These are phyloP conservation scores for Lamprotornis superbus DNA, from an alignment of 2,113 vertebrate genomes.

Conservation along the genomic window DNA sequence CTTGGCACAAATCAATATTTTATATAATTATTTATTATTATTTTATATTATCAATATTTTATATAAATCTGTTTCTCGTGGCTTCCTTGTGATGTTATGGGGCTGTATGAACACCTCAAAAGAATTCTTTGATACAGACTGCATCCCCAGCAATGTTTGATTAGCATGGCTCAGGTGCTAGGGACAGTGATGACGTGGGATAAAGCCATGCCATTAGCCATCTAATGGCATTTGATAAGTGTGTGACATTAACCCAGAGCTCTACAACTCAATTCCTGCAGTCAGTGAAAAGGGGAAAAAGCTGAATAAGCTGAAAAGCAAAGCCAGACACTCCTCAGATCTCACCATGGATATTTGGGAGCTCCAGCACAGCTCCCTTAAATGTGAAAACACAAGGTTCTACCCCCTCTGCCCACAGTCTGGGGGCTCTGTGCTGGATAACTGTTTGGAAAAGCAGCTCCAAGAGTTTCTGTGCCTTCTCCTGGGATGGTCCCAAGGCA, in stretches of 20 bases:
- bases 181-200: background rate
- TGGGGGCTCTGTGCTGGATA: background rate
- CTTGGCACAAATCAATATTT: constrained; percentile 44
- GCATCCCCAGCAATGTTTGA: background rate
- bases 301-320: background rate
- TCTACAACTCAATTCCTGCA: background rate
- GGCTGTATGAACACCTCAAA: background rate
- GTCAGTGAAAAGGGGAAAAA: background rate
- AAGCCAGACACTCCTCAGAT: background rate
- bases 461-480: background rate
- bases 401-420: background rate
- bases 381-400: background rate
- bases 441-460: background rate
- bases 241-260: constrained; percentile 1
- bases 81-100: background rate
- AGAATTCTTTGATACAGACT: background rate
- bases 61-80: background rate
- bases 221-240: background rate
- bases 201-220: background rate
- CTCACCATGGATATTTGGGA: rapidly evolving
- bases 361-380: background rate
- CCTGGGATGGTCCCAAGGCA: background rate
- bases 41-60: no score
- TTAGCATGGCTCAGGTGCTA: background rate
- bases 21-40: no score